phyloP scores from a whole-genome alignment of 2,888 invertebrate species.

The Scaptomyza flava region DNA sequence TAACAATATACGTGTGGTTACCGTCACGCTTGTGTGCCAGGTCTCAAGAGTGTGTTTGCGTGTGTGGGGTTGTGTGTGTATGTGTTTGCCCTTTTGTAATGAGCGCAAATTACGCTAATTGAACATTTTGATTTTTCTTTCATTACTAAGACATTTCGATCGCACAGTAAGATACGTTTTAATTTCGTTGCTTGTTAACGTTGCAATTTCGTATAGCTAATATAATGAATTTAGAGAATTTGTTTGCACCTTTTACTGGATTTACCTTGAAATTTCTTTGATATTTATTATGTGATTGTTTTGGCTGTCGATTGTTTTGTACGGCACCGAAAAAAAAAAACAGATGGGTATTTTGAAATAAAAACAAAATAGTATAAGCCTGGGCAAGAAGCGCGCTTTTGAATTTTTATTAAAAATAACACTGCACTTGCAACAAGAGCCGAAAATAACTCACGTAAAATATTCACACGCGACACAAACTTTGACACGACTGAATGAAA shows the following conservation, averaged over 20 bases:
- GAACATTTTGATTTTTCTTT: constrained; percentile 39
- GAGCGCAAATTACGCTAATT: constrained; percentile 67
- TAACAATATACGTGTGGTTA: constrained; percentile 14
- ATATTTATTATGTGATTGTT: constrained; percentile 15
- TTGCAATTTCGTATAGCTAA: constrained; percentile 27
- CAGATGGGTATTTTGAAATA: neutral
- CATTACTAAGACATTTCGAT: constrained; percentile 17
- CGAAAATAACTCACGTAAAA: constrained; percentile 31
- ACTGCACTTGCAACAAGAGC: constrained; percentile 10
- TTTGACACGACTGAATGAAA: constrained; percentile 17
- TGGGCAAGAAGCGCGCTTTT: constrained; percentile 3
- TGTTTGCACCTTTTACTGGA: constrained; percentile 18
- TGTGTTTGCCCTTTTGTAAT: constrained; percentile 52
- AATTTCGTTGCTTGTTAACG: constrained; percentile 17
- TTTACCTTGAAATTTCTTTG: constrained; percentile 55
- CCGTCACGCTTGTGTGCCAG: constrained; percentile 4
- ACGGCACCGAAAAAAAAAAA: constrained; percentile 30
- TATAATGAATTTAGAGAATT: constrained; percentile 7
- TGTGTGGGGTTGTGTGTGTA: too few species aligned
- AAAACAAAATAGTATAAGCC: neutral
- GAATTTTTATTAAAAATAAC: neutral
- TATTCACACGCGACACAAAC: constrained; percentile 42
- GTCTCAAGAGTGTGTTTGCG: neutral
- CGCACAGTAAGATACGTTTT: neutral
- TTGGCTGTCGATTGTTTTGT: constrained; percentile 6